These are phyloP conservation scores for Peromyscus attwateri DNA, from an alignment of 2,797 vertebrate species.

Conservation along the genomic window DNA sequence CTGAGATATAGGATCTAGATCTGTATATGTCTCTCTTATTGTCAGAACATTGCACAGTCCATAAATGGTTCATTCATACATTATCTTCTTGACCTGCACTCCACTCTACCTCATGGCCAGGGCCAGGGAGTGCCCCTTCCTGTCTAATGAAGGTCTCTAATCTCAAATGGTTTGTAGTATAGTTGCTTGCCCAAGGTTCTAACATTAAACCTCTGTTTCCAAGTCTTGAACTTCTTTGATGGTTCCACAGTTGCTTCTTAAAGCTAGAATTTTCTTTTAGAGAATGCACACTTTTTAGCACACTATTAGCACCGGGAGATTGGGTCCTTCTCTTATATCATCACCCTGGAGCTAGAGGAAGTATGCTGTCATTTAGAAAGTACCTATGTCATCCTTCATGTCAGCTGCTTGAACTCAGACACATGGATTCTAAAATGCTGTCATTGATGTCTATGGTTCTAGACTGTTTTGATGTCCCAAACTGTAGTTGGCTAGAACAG, in stretches of 20 bases:
- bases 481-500: background rate
- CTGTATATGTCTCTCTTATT: background rate
- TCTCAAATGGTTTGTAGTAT: background rate
- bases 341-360: background rate
- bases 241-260: background rate
- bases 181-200: background rate
- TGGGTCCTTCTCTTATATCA: background rate
- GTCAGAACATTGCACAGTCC: background rate
- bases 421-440: background rate
- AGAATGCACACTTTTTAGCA: background rate
- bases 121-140: background rate
- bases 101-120: background rate
- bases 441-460: background rate
- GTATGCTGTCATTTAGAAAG: background rate
- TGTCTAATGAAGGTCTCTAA: background rate
- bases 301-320: background rate
- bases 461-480: background rate
- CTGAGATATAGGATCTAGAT: background rate
- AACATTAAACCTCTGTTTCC: background rate
- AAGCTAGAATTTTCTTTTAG: background rate
- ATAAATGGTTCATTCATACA: background rate
- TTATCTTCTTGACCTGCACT: background rate
- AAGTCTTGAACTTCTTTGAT: background rate
- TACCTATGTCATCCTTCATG: background rate
- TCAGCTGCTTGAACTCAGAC: background rate